Base-by-base conservation (phyloP, 2,797 vertebrate genomes). In the Chelon labrosus region DNA sequence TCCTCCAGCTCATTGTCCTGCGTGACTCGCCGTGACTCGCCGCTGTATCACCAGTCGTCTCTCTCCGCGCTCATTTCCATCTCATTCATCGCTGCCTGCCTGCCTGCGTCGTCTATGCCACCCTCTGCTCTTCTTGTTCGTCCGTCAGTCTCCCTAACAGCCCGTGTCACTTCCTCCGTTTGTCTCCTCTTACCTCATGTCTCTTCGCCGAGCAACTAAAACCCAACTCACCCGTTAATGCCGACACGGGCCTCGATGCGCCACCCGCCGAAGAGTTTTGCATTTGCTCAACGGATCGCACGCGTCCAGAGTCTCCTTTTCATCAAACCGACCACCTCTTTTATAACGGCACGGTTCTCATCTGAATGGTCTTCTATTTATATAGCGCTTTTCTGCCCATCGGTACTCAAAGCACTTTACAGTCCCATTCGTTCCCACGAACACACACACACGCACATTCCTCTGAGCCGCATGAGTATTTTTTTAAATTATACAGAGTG, bases 121-220 rank as follows among this genome's bases (percentile, higher is more conserved):
- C 46, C 49, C 64, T 73, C 65, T 4, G 54, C 39, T 13, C 42
- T 39, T 58, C 51, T 71, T 50, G 49, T 46, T 65, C 47, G 55
- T 58, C 50, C 50, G 5, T 10, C 16, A 1, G 9, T 54, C 57
- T 49, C 54, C 60, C 10, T 61, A 22, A 41, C 65, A 27, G 47
- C 69, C 69, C 60, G 60, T 76, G 53, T 79, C 62, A 55, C 10
- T 53, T 80, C 55, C 59, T 62, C 55, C 20, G 11, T 75, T 77
- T 72, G 41, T 77, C 71, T 81, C 19, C 38, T 74, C 55, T 52
- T 12, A 22, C 67, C 61, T 59, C 14, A 25, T 77, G 14, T 65
- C 73, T 68, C 16, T 44, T 11, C 42, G 85, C 85, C 73, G 81
- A 74, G 84, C 88, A 91, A 86, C 80, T 60, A 70, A 61, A 78